These are phyloP conservation scores for Zelleria hepariella DNA, from an alignment of 2,888 invertebrate genomes.

Conservation along the genomic window DNA sequence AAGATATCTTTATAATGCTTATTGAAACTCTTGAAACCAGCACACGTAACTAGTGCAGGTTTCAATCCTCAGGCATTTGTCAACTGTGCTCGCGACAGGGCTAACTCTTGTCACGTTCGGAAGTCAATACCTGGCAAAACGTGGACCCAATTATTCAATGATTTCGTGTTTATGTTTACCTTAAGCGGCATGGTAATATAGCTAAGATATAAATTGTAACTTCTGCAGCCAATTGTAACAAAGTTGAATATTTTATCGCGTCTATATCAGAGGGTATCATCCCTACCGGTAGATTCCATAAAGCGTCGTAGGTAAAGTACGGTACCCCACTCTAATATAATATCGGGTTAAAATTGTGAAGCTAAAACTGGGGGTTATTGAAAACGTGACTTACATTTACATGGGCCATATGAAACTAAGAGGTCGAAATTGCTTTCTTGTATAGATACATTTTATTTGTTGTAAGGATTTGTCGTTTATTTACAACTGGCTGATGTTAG, in stretches of 20 bases:
- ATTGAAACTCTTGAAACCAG: no score
- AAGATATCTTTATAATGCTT: no score
- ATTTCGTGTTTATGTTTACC: no score
- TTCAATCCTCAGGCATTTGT: no score
- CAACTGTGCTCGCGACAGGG: no score
- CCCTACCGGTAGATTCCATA: conserved; percentile 53
- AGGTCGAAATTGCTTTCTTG: conserved; percentile 7
- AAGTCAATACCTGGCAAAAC: no score
- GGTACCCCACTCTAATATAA: conserved; percentile 46
- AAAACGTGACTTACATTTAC: conserved; percentile 72
- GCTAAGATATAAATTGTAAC: not conserved
- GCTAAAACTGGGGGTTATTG: conserved; percentile 72
- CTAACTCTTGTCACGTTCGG: no score
- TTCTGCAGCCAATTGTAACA: not conserved
- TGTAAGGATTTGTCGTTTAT: conserved; percentile 5
- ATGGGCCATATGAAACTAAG: conserved; percentile 45
- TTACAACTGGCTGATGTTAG: not conserved
- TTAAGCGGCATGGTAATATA: no score
- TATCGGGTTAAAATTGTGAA: conserved; percentile 67
- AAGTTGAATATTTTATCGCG: not conserved
- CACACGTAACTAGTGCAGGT: no score
- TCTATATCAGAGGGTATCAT: not conserved
- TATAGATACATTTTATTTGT: conserved; percentile 2
- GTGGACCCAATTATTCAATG: no score
- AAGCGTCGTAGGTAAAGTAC: conserved; percentile 29